Conservation (phyloP, 2,797 vertebrate species). For the Aldrovandia affinis region DNA sequence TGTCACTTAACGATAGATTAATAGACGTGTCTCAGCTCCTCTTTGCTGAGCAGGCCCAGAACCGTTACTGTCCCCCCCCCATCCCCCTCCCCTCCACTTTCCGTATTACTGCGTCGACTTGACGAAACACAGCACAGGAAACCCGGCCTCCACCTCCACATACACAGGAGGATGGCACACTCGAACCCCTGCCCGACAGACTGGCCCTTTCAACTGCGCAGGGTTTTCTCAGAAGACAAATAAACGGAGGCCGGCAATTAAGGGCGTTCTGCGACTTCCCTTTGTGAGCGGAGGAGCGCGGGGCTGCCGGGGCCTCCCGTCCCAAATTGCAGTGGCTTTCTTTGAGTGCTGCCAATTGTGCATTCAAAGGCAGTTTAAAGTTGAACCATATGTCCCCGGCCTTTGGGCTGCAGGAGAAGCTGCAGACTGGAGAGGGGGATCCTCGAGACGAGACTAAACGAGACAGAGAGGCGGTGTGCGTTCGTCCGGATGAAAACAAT, state of each 20-base stretch:
- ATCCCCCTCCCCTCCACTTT: too few relatives aligned
- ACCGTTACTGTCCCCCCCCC: neutral
- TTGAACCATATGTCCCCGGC: neutral
- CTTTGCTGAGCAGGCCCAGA: neutral
- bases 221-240: neutral
- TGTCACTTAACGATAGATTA: neutral
- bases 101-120: neutral
- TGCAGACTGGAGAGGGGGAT: neutral
- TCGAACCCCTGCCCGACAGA: neutral
- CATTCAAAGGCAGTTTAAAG: conserved; percentile 9
- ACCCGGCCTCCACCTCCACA: neutral
- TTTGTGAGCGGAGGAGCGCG: neutral
- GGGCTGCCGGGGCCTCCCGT: neutral
- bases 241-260: conserved; percentile 16
- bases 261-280: conserved; percentile 5
- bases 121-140: neutral
- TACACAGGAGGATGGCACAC: neutral
- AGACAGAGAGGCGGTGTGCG: neutral
- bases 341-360: conserved; percentile 20
- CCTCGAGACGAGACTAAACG: neutral
- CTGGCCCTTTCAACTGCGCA: conserved; percentile 6
- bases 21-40: neutral
- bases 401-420: neutral
- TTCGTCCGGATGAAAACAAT: neutral
- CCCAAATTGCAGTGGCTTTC: conserved; percentile 18